Evolutionary conservation across 2,113 vertebrate genomes (phyloP).

Genomic region (Piaya cayana): DNA sequence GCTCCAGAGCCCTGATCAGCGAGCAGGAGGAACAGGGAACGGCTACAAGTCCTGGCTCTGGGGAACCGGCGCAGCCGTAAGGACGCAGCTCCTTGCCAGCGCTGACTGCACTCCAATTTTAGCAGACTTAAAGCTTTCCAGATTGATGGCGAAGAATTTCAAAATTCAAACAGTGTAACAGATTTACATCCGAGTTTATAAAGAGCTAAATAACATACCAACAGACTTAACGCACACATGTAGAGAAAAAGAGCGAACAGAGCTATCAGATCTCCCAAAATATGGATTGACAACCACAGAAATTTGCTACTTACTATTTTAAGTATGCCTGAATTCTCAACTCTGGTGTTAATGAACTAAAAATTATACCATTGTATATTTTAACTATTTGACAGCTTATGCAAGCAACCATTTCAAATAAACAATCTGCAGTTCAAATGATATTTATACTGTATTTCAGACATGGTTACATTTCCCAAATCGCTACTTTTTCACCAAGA

Average conservation of each 20-base stretch:
- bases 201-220: neutral
- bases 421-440: slow-evolving; percentile 17
- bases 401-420: slow-evolving; percentile 62
- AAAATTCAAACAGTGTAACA: neutral
- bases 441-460: slow-evolving; percentile 63
- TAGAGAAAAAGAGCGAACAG: neutral
- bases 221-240: neutral
- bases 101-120: neutral
- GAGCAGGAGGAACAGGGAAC: neutral
- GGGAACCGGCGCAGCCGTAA: neutral
- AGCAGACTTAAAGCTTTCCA: slow-evolving; percentile 8
- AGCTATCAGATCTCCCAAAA: neutral
- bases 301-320: neutral
- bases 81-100: neutral
- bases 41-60: neutral
- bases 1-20: neutral
- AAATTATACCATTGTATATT: neutral
- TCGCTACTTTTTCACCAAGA: slow-evolving; percentile 53
- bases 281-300: neutral
- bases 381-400: slow-evolving; percentile 45
- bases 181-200: neutral
- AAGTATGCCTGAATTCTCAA: neutral
- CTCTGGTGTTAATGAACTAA: neutral
- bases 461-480: slow-evolving; percentile 57
- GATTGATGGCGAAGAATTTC: neutral